Percentiles rank a stretch among this genome's conserved stretches.
phyloP scores from a whole-genome alignment of 2,113 vertebrate species.

The Papio anubis region DNA sequence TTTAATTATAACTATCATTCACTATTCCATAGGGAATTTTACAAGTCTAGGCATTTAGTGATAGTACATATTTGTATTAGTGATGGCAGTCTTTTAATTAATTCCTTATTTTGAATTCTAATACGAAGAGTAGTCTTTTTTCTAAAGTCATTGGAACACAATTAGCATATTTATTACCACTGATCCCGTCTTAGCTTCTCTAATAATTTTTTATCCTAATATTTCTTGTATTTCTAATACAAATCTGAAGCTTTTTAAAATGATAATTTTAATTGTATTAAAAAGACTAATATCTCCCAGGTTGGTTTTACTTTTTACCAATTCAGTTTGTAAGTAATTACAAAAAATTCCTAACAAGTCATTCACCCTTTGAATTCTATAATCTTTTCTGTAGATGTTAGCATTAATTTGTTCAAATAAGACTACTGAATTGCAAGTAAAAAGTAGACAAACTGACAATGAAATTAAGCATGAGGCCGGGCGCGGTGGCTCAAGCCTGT shows the following conservation, averaged over 20 bases:
- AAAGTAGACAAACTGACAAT: neutral
- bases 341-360: neutral
- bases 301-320: neutral
- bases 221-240: conserved; percentile 18
- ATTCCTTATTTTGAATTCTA: conserved; percentile 31
- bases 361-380: neutral
- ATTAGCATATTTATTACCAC: conserved; percentile 56
- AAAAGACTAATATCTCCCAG: neutral
- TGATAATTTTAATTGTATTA: neutral
- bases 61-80: conserved; percentile 43
- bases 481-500: too few species aligned
- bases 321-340: conserved; percentile 12
- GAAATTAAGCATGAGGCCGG: neutral
- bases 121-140: neutral
- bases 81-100: conserved; percentile 38
- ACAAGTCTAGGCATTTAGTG: neutral
- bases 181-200: neutral
- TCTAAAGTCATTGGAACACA: neutral
- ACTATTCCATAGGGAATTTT: neutral
- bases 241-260: conserved; percentile 23
- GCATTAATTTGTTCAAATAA: conserved; percentile 8
- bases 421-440: neutral
- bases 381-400: neutral
- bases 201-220: conserved; percentile 39
- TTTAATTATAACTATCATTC: neutral